Percentiles rank a stretch among this genome's conserved stretches.
phyloP scores from a whole-genome alignment of 1,140 invertebrate species.

The Trachymyrmex cornetzi region DNA sequence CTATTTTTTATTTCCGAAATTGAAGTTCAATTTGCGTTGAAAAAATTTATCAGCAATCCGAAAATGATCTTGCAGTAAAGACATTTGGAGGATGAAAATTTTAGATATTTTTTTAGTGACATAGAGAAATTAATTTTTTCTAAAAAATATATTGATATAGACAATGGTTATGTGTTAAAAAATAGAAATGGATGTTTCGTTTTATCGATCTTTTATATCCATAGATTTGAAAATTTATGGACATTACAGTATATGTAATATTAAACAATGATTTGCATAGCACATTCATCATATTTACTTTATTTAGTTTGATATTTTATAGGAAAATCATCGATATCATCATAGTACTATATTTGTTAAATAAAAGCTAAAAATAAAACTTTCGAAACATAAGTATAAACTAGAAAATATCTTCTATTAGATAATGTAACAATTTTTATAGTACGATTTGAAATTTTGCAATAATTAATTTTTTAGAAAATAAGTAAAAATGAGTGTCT shows the following conservation, averaged over 20 bases:
- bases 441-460: too few relatives aligned
- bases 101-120: background rate
- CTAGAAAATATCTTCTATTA: too few relatives aligned
- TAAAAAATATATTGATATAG: background rate
- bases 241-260: background rate
- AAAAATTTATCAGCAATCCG: background rate
- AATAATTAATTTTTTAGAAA: too few relatives aligned
- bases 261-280: background rate
- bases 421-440: too few relatives aligned
- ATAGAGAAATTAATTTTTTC: background rate
- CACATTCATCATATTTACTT: background rate
- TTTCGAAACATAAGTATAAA: too few relatives aligned
- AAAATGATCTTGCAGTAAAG: background rate
- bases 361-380: too few relatives aligned
- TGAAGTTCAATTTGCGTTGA: background rate
- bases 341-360: too few relatives aligned
- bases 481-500: too few relatives aligned
- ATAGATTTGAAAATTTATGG: background rate
- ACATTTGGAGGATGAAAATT: background rate
- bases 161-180: background rate
- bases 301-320: background rate
- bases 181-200: background rate
- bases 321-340: too few relatives aligned
- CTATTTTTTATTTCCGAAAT: slow-evolving; percentile 5
- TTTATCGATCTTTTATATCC: background rate